phyloP scores from a whole-genome alignment of 1,140 invertebrate species.

The Rhyacophila brunnea region DNA sequence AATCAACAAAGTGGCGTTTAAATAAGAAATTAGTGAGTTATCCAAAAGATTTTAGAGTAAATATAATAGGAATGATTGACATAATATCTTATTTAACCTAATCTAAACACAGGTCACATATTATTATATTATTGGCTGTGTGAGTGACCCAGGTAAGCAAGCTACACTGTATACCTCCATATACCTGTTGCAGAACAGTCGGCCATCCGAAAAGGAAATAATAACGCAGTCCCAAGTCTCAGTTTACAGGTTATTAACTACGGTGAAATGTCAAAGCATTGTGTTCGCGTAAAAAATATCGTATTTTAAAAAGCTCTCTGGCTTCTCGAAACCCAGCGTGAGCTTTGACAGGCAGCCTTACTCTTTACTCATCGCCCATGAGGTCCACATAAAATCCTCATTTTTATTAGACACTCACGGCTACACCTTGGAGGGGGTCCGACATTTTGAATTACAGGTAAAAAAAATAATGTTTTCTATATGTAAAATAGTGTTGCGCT shows the following conservation, averaged over 20 bases:
- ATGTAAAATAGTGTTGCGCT: too few relatives aligned
- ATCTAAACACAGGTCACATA: too few relatives aligned
- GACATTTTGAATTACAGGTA: slow-evolving; percentile 21
- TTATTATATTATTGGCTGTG: too few relatives aligned
- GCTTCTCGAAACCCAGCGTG: slow-evolving; percentile 2
- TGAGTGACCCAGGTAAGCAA: too few relatives aligned
- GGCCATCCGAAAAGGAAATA: too few relatives aligned
- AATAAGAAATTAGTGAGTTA: too few relatives aligned
- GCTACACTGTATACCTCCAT: too few relatives aligned
- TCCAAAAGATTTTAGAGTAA: too few relatives aligned
- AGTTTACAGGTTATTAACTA: slow-evolving; percentile 9
- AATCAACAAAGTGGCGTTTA: too few relatives aligned
- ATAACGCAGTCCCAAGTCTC: slow-evolving; percentile 3
- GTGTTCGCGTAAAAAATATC: slow-evolving; percentile 14
- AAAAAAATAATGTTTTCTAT: slow-evolving; percentile 15
- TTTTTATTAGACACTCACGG: slow-evolving; percentile 20
- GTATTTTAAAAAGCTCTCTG: slow-evolving; percentile 18
- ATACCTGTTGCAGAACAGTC: too few relatives aligned
- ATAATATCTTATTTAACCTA: too few relatives aligned
- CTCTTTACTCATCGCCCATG: background rate
- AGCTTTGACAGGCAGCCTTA: background rate
- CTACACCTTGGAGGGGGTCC: slow-evolving; percentile 10
- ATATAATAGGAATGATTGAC: too few relatives aligned
- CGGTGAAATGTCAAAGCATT: slow-evolving; percentile 9
- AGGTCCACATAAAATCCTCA: slow-evolving; percentile 6